phyloP scores from a whole-genome alignment of 2,888 invertebrate species.

The Hypolimnas misippus region DNA sequence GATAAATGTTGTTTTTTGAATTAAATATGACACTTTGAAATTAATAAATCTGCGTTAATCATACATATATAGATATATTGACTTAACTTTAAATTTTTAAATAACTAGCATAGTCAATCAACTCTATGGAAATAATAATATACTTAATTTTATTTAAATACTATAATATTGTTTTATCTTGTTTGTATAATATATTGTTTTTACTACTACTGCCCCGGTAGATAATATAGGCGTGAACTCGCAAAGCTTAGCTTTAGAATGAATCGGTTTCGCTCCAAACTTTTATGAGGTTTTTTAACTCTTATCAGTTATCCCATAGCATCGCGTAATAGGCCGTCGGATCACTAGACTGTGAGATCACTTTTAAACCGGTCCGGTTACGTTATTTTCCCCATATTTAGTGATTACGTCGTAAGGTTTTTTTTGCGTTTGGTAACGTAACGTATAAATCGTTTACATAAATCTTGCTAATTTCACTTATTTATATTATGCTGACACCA shows the following conservation, averaged over 20 bases:
- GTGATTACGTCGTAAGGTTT: slow-evolving; percentile 15
- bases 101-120: no score
- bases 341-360: slow-evolving; percentile 73
- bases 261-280: neutral
- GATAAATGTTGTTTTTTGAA: no score
- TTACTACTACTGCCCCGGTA: no score
- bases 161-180: no score
- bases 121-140: no score
- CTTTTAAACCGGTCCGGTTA: slow-evolving; percentile 64
- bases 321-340: slow-evolving; percentile 45
- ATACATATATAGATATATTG: no score
- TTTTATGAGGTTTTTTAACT: slow-evolving; percentile 6
- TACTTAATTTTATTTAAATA: no score
- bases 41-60: no score
- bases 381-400: slow-evolving; percentile 37
- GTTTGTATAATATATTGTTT: no score
- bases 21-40: no score
- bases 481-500: neutral
- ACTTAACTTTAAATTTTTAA: no score
- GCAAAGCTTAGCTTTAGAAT: neutral
- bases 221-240: no score
- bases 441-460: neutral
- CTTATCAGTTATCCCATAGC: slow-evolving; percentile 35
- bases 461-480: neutral
- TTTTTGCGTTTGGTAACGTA: neutral